Conservation (phyloP, 2,888 invertebrate species). For the Argynnis bischoffii region DNA sequence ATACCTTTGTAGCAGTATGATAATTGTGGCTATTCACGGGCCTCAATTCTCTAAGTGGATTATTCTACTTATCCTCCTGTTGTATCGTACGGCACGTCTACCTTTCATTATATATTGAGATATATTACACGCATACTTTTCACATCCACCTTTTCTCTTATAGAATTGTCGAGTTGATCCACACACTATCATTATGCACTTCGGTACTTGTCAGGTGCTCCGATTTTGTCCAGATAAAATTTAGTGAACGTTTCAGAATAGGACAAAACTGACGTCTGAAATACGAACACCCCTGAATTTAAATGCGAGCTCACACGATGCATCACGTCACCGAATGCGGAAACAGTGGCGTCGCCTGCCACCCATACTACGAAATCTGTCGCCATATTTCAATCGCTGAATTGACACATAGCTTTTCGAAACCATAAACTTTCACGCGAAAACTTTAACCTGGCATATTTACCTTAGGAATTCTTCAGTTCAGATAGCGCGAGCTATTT, state of each 20-base stretch:
- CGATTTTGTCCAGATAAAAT: conserved; percentile 49
- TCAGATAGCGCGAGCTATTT: conserved; percentile 69
- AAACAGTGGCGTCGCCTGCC: conserved; percentile 85
- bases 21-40: conserved; percentile 63
- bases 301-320: conserved; percentile 58
- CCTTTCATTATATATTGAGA: conserved; percentile 66
- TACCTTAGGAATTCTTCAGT: conserved; percentile 73
- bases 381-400: conserved; percentile 77
- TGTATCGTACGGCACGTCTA: conserved; percentile 66
- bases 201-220: conserved; percentile 50
- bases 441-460: conserved; percentile 80
- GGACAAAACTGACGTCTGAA: conserved; percentile 49
- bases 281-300: conserved; percentile 53
- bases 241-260: conserved; percentile 41
- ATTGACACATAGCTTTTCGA: conserved; percentile 76
- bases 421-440: conserved; percentile 70
- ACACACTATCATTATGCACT: conserved; percentile 43
- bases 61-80: conserved; percentile 72
- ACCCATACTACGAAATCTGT: conserved; percentile 54
- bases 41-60: conserved; percentile 74
- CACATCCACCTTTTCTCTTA: conserved; percentile 37
- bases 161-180: conserved; percentile 39
- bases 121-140: conserved; percentile 67
- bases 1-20: conserved; percentile 54
- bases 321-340: conserved; percentile 68